phyloP scores from a whole-genome alignment of 2,888 invertebrate species.

The Geophilus truncorum region DNA sequence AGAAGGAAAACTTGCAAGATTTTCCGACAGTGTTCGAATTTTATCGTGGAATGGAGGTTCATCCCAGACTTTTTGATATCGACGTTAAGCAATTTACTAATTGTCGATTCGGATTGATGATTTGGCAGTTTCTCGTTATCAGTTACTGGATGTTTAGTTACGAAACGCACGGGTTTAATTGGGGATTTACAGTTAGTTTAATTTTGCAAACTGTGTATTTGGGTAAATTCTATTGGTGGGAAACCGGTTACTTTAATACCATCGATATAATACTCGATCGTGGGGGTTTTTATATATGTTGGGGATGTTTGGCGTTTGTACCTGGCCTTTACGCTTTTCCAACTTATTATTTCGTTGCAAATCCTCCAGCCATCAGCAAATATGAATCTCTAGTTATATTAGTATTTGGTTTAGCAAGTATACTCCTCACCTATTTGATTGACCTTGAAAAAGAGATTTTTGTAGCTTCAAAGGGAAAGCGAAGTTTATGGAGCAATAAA shows the following conservation, averaged over 20 bases:
- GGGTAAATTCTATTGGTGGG: conserved; percentile 58
- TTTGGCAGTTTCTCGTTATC: conserved; percentile 47
- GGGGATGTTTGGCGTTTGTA: conserved; percentile 56
- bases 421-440: conserved; percentile 53
- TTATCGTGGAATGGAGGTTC: conserved; percentile 57
- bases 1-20: conserved; percentile 34
- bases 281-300: conserved; percentile 53
- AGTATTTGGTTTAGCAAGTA: conserved; percentile 46
- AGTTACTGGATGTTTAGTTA: conserved; percentile 37
- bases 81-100: conserved; percentile 45
- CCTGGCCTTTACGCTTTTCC: conserved; percentile 49
- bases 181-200: conserved; percentile 46
- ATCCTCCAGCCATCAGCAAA: conserved; percentile 43
- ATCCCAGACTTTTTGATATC: conserved; percentile 50
- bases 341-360: conserved; percentile 52
- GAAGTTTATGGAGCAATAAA: conserved; percentile 48
- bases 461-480: conserved; percentile 45
- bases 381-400: conserved; percentile 47
- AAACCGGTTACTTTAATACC: conserved; percentile 56
- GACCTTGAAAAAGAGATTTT: conserved; percentile 55
- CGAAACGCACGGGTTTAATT: conserved; percentile 43
- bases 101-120: conserved; percentile 51
- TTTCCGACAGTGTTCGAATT: conserved; percentile 52
- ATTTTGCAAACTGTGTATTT: conserved; percentile 53
- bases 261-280: conserved; percentile 56